Conservation (phyloP, 2,888 invertebrate genomes). For the Herminia tarsipennalis region DNA sequence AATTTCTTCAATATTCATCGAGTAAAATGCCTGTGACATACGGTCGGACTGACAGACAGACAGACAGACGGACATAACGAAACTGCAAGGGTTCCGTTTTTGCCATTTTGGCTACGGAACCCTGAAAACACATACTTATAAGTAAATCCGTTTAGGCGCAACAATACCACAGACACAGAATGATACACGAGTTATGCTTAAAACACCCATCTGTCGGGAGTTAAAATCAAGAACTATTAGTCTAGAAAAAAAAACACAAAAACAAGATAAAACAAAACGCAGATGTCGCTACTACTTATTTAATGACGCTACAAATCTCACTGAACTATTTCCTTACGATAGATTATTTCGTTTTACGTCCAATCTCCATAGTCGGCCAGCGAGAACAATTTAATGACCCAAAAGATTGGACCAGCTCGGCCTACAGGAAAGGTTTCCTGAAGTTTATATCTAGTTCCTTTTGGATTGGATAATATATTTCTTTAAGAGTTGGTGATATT, state of each 20-base stretch:
- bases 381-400: conserved; percentile 83
- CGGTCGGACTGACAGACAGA: too few species aligned
- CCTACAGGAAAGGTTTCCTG: conserved; percentile 71
- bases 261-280: conserved; percentile 30
- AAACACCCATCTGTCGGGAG: too few species aligned
- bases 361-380: conserved; percentile 84
- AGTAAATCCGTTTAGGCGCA: too few species aligned
- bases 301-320: conserved; percentile 66
- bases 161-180: too few species aligned
- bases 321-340: conserved; percentile 72
- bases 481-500: conserved; percentile 29
- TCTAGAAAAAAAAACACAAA: conserved; percentile 1
- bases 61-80: too few species aligned
- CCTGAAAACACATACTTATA: too few species aligned
- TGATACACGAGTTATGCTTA: too few species aligned
- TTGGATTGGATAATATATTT: conserved; percentile 21
- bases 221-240: too few species aligned
- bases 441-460: conserved; percentile 41
- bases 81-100: too few species aligned
- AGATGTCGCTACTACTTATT: conserved; percentile 42
- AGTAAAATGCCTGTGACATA: too few species aligned
- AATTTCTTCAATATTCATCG: too few species aligned
- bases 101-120: too few species aligned
- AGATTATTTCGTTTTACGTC: conserved; percentile 81
- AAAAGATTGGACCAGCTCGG: conserved; percentile 79